Evolutionary conservation across 2,888 invertebrate genomes (phyloP), one percentile per base, ranked within the genome.

Genomic region (Melieria crassipennis): DNA sequence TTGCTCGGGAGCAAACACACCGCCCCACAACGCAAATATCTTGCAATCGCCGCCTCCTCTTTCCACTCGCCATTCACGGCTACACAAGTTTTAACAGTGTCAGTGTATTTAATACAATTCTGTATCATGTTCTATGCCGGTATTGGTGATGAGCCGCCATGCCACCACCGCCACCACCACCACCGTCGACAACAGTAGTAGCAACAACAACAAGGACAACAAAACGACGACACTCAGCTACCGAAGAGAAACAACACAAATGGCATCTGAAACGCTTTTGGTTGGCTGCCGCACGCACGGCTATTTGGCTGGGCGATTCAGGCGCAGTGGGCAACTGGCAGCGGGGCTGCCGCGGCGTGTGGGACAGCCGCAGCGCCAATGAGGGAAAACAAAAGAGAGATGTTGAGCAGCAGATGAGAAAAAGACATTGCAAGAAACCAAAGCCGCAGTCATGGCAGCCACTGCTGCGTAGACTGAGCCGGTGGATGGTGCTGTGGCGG

Each of bases 231-330:
- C 30, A 30, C 30, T 30, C 30, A 30, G 30, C 30, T 30, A 30
- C 10, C 42, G 47, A 71, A 70, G 65, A 72, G 65, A 72, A 61
- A 68, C 10, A 46, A 64, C 61, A 64, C 77, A 77, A 74, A 75
- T 75, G 75, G 75, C 61, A 69, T 52, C 66, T 72, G 71, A 75
- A 81, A 81, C 83, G 85, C 77, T 84, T 84, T 82, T 84, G 84
- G 84, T 84, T 84, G 85, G 84, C 80, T 84, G 79, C 78, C 78
- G 76, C 78, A 78, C 76, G 66, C 76, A 68, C 55, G 30, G 52
- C 46, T 30, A 46, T 16, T 47, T 48, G 62, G 30, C 47, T 56
- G 56, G 30, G 1, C 30, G 42, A 55, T 13, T n/a, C 52, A 13
- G 13, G 4, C 10, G 52, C 52, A 11, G 52, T 13, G 52, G 52